Percentiles rank a stretch among this genome's conserved stretches.
Evolutionary conservation across 1,140 invertebrate species (phyloP).

Genomic region (Atta colombica): DNA sequence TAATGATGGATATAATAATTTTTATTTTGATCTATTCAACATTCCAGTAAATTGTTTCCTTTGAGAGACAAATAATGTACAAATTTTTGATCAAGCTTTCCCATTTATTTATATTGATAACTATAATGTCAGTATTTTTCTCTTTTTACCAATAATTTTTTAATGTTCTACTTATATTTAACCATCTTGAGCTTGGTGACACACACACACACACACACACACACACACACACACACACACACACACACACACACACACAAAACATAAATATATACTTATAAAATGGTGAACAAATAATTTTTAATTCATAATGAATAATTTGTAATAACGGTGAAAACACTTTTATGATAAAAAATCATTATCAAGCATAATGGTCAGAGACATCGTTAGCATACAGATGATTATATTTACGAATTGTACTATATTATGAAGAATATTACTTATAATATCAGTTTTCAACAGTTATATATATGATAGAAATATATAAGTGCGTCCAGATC

Average conservation of each 20-base stretch:
- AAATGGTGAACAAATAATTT: slow-evolving; percentile 49
- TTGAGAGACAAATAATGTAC: neutral
- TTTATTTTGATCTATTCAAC: slow-evolving; percentile 21
- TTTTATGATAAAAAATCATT: neutral
- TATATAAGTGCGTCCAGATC: neutral
- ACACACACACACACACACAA: too few species aligned
- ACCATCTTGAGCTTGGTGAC: neutral
- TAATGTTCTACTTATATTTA: neutral
- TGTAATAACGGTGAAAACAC: neutral
- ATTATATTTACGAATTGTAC: neutral
- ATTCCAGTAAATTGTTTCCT: slow-evolving; percentile 35
- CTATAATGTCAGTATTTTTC: neutral
- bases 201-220: too few species aligned
- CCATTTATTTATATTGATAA: slow-evolving; percentile 1
- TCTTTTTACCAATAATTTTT: neutral
- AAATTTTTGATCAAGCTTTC: slow-evolving; percentile 15
- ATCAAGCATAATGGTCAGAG: slow-evolving; percentile 21
- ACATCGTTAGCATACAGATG: neutral
- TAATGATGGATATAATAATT: slow-evolving; percentile 29
- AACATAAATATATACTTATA: neutral
- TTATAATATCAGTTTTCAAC: neutral
- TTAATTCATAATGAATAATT: slow-evolving; percentile 20
- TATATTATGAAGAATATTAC: neutral
- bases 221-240: too few species aligned
- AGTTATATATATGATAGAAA: neutral